Conservation (phyloP, 2,113 vertebrate species). For the Pelecanus crispus region DNA sequence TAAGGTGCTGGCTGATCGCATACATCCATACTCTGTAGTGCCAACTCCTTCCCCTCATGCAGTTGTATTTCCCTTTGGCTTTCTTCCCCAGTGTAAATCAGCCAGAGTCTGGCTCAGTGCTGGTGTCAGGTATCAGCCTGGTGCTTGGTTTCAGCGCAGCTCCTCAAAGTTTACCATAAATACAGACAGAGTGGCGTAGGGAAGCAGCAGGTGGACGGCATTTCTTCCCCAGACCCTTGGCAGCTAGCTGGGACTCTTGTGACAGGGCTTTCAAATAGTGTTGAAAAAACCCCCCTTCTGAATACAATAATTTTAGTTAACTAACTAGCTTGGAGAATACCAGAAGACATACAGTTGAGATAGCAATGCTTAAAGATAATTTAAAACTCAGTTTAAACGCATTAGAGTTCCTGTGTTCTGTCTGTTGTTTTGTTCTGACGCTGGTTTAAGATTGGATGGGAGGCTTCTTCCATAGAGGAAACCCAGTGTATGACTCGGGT, state of each 20-base stretch:
- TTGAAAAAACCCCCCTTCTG: background rate
- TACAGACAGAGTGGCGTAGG: background rate
- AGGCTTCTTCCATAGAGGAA: background rate
- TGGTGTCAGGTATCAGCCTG: background rate
- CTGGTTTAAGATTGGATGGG: background rate
- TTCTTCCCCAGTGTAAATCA: slow-evolving; percentile 1
- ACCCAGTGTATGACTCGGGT: background rate
- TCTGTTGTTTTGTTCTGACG: background rate
- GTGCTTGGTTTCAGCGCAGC: background rate
- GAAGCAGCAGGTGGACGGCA: background rate
- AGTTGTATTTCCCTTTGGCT: background rate
- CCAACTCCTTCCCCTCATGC: background rate
- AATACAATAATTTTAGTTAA: background rate
- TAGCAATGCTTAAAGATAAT: background rate
- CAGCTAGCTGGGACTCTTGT: background rate
- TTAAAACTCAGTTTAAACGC: background rate
- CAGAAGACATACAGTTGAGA: background rate
- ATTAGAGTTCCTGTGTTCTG: background rate
- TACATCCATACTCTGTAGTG: background rate
- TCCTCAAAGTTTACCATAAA: background rate
- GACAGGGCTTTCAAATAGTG: background rate
- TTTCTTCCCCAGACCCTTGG: background rate
- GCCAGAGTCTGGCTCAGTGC: background rate
- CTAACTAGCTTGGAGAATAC: background rate
- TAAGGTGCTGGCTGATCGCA: background rate